These are phyloP conservation scores for Calephelis virginiensis DNA, from an alignment of 1,140 invertebrate species.

Conservation along the genomic window DNA sequence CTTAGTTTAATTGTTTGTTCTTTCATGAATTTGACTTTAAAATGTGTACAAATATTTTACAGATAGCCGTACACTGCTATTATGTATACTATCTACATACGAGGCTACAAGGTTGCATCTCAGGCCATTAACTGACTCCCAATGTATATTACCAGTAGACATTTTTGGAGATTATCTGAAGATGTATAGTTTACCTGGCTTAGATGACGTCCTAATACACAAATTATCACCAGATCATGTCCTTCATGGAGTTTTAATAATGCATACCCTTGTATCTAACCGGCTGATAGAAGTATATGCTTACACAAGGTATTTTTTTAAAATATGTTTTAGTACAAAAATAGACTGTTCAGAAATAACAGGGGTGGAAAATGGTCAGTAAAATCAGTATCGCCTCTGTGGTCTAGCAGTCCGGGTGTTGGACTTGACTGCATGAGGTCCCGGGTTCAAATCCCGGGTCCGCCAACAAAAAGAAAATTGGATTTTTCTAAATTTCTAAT, in stretches of 20 bases:
- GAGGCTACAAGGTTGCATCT: slow-evolving; percentile 40
- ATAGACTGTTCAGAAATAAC: too few species aligned
- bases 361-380: too few species aligned
- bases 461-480: too few species aligned
- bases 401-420: too few species aligned
- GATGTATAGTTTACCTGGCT: slow-evolving; percentile 39
- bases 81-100: slow-evolving; percentile 46
- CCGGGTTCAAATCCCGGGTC: too few species aligned
- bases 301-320: slow-evolving; percentile 43
- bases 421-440: too few species aligned
- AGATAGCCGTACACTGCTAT: slow-evolving; percentile 35
- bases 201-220: slow-evolving; percentile 40
- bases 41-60: slow-evolving; percentile 27
- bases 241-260: slow-evolving; percentile 50
- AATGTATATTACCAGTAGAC: slow-evolving; percentile 28
- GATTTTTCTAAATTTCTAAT: too few species aligned
- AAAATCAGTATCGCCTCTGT: too few species aligned
- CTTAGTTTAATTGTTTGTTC: too few species aligned
- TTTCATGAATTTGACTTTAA: too few species aligned
- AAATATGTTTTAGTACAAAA: too few species aligned
- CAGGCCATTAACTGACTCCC: slow-evolving; percentile 15
- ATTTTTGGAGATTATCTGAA: slow-evolving; percentile 44
- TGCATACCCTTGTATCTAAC: slow-evolving; percentile 17
- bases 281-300: slow-evolving; percentile 33
- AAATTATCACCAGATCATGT: slow-evolving; percentile 46